These are phyloP conservation scores for Phyto melanocephala DNA, from an alignment of 2,888 invertebrate species.

Conservation along the genomic window DNA sequence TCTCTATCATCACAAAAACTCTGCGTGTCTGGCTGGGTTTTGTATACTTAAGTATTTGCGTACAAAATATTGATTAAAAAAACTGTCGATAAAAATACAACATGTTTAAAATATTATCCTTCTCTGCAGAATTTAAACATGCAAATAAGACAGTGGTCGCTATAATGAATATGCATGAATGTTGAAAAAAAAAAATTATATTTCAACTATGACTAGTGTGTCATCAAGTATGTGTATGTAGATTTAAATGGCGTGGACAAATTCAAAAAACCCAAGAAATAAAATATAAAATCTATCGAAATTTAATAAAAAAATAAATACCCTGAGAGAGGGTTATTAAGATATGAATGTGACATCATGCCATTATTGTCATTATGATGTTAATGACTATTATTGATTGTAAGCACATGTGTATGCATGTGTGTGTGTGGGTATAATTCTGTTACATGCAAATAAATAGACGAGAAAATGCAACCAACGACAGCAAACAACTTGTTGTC, in stretches of 20 bases:
- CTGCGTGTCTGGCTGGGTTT: constrained; percentile 6
- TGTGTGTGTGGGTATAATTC: neutral
- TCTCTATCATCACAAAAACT: constrained; percentile 12
- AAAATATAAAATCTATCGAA: too few species aligned
- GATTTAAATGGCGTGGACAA: neutral
- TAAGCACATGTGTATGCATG: too few species aligned
- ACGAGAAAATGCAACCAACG: constrained; percentile 12
- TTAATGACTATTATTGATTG: constrained; percentile 14
- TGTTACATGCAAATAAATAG: constrained; percentile 25
- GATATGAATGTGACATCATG: constrained; percentile 34
- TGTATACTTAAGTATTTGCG: too few species aligned
- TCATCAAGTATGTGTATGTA: neutral
- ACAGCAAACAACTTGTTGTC: constrained; percentile 51
- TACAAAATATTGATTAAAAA: constrained; percentile 8
- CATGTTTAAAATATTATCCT: neutral
- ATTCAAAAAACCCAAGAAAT: too few species aligned
- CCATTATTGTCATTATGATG: constrained; percentile 12
- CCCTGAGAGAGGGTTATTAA: constrained; percentile 11
- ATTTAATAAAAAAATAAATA: too few species aligned
- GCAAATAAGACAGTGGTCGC: neutral
- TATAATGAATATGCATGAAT: neutral
- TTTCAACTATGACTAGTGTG: neutral
- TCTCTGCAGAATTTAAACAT: neutral
- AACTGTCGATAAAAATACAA: constrained; percentile 8
- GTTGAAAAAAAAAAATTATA: too few species aligned